These are phyloP conservation scores for Propsilocerus akamusi DNA, from an alignment of 1,140 invertebrate genomes.

Conservation along the genomic window DNA sequence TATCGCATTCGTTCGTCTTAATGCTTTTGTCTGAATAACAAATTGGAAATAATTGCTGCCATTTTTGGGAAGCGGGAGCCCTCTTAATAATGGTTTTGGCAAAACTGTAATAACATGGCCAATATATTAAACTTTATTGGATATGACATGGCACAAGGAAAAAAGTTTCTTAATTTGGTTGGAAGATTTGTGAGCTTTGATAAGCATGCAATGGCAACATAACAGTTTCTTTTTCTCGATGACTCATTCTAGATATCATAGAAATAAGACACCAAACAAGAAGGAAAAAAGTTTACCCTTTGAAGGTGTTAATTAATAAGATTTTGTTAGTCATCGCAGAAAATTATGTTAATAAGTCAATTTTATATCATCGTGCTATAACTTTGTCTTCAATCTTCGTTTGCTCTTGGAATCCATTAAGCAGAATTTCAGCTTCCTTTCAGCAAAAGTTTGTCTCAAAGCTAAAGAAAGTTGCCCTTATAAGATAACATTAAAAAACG, in stretches of 20 bases:
- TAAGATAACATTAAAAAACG: neutral
- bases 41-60: neutral
- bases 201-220: neutral
- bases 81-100: neutral
- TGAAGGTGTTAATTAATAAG: constrained; percentile 1
- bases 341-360: constrained; percentile 1
- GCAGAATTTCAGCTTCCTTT: neutral
- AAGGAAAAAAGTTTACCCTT: neutral
- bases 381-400: neutral
- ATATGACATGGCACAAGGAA: neutral
- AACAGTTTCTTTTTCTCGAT: neutral
- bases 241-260: neutral
- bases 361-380: neutral
- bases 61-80: neutral
- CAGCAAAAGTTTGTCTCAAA: neutral
- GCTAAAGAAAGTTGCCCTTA: neutral
- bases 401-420: neutral
- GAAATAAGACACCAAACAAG: too few species aligned
- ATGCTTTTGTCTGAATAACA: neutral
- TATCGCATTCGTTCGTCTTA: neutral
- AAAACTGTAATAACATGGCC: neutral
- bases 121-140: neutral
- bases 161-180: neutral
- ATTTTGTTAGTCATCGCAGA: neutral
- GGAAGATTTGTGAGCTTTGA: neutral